Conservation (phyloP, 37 sponge, comb jelly and placozoan species). For the Oopsacas minuta region DNA sequence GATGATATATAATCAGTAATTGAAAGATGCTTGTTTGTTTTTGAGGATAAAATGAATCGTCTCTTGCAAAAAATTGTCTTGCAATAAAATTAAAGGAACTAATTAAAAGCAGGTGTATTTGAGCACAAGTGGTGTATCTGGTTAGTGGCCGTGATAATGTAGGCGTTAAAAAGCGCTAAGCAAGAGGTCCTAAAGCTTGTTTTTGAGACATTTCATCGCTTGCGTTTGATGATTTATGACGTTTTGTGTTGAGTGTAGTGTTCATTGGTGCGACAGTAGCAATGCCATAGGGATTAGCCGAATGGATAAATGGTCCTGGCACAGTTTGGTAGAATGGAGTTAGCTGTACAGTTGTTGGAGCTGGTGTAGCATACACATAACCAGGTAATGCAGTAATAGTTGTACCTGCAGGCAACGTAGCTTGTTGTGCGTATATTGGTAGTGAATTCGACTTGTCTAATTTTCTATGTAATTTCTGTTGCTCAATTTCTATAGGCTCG, state of each 20-base stretch:
- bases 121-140: conserved; percentile 4
- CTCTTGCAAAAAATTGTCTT: background rate
- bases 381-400: background rate
- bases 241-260: background rate
- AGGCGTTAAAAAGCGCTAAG: conserved; percentile 6
- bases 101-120: background rate
- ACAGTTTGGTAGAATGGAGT: background rate
- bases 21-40: conserved; percentile 18
- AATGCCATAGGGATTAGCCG: background rate
- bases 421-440: background rate
- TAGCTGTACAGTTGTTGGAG: background rate
- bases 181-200: conserved; percentile 12
- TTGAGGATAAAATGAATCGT: conserved; percentile 18
- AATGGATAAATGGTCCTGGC: background rate
- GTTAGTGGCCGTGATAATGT: background rate
- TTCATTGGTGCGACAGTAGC: background rate
- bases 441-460: conserved; percentile 13
- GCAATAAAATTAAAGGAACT: conserved; percentile 18
- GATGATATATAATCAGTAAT: background rate
- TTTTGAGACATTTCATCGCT: background rate
- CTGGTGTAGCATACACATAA: background rate
- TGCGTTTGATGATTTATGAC: background rate
- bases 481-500: background rate
- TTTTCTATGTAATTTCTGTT: background rate
- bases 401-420: background rate